Conservation (phyloP, 2,797 vertebrate genomes). For the Amblyraja radiata region DNA sequence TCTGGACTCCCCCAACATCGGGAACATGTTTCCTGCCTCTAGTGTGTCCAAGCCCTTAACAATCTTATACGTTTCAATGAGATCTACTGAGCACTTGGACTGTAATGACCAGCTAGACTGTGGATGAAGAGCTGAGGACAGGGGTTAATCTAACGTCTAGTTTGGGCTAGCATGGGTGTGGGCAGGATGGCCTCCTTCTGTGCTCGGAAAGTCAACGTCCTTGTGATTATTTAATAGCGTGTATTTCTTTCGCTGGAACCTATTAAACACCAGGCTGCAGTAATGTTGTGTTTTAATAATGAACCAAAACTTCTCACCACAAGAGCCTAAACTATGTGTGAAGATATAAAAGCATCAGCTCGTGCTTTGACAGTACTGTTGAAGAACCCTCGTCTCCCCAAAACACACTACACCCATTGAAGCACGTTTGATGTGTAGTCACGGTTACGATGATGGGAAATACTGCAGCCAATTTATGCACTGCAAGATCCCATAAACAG, state of each 20-base stretch:
- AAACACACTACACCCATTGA: neutral
- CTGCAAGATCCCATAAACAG: neutral
- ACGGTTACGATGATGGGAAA: neutral
- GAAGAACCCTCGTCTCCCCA: neutral
- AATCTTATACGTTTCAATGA: too few species aligned
- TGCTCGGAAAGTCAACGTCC: too few species aligned
- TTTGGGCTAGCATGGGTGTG: too few species aligned
- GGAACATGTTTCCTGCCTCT: too few species aligned
- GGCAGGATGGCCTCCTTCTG: too few species aligned
- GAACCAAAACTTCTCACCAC: neutral
- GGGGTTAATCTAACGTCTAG: too few species aligned
- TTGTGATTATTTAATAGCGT: neutral
- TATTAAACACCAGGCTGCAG: neutral
- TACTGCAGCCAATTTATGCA: neutral
- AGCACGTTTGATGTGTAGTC: neutral
- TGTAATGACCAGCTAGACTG: too few species aligned
- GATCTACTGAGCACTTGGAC: too few species aligned
- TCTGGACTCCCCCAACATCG: too few species aligned
- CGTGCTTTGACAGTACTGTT: too few species aligned
- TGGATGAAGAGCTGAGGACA: too few species aligned
- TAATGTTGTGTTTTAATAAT: neutral
- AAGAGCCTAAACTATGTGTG: neutral
- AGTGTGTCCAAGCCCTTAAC: too few species aligned
- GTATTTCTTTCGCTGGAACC: neutral
- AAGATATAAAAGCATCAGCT: neutral